A percentile compares a stretch with the other conserved stretches of the same genome.
Conservation (phyloP, 2,113 vertebrate species). For the Alces alces region DNA sequence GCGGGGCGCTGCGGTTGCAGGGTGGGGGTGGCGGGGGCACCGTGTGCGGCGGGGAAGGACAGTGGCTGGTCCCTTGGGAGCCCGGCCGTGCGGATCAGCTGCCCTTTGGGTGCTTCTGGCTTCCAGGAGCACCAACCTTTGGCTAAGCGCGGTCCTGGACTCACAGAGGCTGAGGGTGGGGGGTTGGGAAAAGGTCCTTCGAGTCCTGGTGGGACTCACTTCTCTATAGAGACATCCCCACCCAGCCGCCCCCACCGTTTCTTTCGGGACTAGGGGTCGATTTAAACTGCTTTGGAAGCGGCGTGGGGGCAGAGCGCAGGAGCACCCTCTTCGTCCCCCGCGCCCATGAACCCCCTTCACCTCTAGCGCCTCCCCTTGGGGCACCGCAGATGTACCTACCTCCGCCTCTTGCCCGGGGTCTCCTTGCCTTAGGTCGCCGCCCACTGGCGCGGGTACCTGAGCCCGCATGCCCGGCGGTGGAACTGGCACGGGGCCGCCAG, state of each 20-base stretch:
- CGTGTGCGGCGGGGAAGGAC: neutral
- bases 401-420: neutral
- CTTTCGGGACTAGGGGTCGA: neutral
- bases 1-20: neutral
- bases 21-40: neutral
- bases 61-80: neutral
- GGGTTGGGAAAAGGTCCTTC: neutral
- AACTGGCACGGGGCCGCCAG: constrained; percentile 23
- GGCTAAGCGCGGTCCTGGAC: neutral
- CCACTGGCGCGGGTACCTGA: neutral
- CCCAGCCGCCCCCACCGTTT: neutral
- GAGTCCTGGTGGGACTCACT: neutral
- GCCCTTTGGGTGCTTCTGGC: neutral
- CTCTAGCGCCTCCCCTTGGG: neutral
- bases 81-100: neutral
- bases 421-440: neutral
- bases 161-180: neutral
- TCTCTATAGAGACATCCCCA: neutral
- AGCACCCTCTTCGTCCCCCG: neutral
- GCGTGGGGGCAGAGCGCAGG: neutral
- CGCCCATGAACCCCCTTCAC: neutral
- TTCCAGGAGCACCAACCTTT: neutral
- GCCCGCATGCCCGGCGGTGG: neutral
- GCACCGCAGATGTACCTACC: neutral
- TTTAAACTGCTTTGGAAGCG: neutral